phyloP scores from a whole-genome alignment of 2,888 invertebrate species.

The Hymenopus coronatus region DNA sequence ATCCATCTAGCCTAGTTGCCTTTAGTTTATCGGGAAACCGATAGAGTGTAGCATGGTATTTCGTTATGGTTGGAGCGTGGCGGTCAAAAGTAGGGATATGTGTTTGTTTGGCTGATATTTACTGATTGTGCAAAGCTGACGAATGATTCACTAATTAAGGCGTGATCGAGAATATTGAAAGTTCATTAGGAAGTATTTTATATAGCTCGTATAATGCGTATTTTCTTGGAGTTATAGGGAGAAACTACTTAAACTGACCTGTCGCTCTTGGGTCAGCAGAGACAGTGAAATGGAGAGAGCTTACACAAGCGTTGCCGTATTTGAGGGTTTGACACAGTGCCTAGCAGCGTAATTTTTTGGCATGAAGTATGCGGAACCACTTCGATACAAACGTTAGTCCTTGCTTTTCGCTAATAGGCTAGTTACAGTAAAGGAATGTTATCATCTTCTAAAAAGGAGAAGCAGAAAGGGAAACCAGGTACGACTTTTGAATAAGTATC shows the following conservation, averaged over 20 bases:
- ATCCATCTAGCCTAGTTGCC: neutral
- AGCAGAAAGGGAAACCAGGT: conserved; percentile 18
- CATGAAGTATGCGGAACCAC: neutral
- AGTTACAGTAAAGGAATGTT: conserved; percentile 11
- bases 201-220: neutral
- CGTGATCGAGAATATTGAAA: neutral
- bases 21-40: neutral
- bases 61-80: conserved; percentile 10
- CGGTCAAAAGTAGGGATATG: neutral
- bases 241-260: neutral
- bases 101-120: neutral
- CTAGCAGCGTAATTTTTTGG: neutral
- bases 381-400: neutral
- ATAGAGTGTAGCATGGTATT: neutral
- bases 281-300: neutral
- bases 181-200: neutral
- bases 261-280: neutral
- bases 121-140: neutral
- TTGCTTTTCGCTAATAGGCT: neutral
- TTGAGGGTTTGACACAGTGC: neutral
- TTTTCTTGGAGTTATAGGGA: neutral
- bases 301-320: neutral
- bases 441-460: conserved; percentile 12
- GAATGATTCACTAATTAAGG: neutral
- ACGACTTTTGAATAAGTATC: neutral